Evolutionary conservation across 2,797 vertebrate species (phyloP), one percentile per base, ranked within the genome.

Genomic region (Scleropages formosus): DNA sequence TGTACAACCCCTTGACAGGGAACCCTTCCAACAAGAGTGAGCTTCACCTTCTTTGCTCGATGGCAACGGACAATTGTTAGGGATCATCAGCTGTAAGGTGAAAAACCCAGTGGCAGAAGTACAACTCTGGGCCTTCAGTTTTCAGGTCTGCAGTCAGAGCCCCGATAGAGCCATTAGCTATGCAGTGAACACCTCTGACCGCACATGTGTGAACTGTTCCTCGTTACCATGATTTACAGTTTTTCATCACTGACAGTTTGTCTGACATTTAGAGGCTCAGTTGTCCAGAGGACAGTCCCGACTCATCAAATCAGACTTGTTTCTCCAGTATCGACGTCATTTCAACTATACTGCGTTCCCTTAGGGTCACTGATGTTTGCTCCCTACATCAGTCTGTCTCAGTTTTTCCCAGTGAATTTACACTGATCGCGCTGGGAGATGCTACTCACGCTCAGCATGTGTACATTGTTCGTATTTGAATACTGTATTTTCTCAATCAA

Each of bases 401-500:
- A 82, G 82, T 78, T 65, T 88, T 90, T 87, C 88, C 90, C 91
- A 89, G 86, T 93, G 87, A 82, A 70, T 26, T 89, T 93, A 91
- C 94, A 91, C 92, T 92, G 90, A 91, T 84, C 63, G 84, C 79
- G 86, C 92, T 90, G 90, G 89, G 93, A 91, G 90, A 88, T 93
- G 90, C 88, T 87, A 87, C 92, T 92, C 89, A 87, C 87, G 92
- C 89, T 90, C 91, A 94, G 92, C 93, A 89, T 93, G 92, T 95
- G 90, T 94, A 91, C 94, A 92, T 87, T 84, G 86, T 93, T 94
- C 92, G 90, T 95, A 93, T 95, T 94, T 93, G 90, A 95, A 94
- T 90, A 94, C 93, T 95, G 90, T 96, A 92, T 96, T 92, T 91
- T 90, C 90, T 86, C 92, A 90, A 92, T 96, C 92, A 91, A 96